Evolutionary conservation across 2,113 vertebrate species (phyloP), one percentile per base, ranked within the genome.

Genomic region (Scopus umbretta): DNA sequence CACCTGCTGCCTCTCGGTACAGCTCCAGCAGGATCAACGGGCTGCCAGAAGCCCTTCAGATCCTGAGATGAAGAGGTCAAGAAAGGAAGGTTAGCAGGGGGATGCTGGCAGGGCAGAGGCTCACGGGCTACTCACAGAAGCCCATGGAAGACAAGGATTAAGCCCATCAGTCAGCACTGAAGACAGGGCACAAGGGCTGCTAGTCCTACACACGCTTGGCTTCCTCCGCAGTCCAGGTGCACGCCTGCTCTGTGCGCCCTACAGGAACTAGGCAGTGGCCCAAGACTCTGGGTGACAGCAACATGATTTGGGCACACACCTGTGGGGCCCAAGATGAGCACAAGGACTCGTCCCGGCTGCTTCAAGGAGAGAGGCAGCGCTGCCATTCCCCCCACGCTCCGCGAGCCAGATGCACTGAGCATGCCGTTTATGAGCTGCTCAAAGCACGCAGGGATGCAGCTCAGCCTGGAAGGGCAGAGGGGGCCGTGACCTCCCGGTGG

Each of bases 81-180:
- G 65, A 16, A 36, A 36, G 71, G 58, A 56, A 76, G 13, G 36
- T 16, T 4, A 10, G 49, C 21, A 20, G 50, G 70, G 45, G 18
- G 23, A 20, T 27, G 50, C 16, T 17, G 4, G 34, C 3, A 6
- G 62, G 38, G 34, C 45, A 55, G 36, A 52, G 55, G 9, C 22
- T 61, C 80, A 21, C 0, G 1, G 34, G n/a, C 45, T 63, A 62
- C 76, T 25, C 45, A 20, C 26, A 63, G 43, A n/a, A 68, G 34
- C 11, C 38, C 0, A 0, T 1, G 3, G 50, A 58, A 62, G 26
- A 45, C 4, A 9, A 1, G 29, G 55, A 50, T 65, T 45, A 58
- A 56, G 38, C 6, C 40, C 29, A 4, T 29, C 3, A 3, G 7
- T 16, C 0, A 0, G 26, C 12, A 10, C 27, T 52, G 6, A 72